Conservation (phyloP, 2,888 invertebrate genomes). For the Athalia rosae region DNA sequence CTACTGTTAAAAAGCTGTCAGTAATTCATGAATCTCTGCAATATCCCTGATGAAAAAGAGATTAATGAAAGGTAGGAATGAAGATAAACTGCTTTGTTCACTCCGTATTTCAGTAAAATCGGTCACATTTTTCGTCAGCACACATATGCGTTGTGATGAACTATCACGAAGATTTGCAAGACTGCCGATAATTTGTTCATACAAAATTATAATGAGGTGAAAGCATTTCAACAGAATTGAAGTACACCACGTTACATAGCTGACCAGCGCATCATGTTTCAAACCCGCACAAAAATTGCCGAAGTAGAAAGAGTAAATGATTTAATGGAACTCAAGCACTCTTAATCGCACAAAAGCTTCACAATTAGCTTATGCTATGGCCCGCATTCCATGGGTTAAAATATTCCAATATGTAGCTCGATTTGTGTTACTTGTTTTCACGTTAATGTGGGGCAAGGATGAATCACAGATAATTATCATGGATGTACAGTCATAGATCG, state of each 20-base stretch:
- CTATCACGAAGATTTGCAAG: too few relatives aligned
- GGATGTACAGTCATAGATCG: not conserved
- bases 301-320: not conserved
- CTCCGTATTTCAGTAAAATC: too few relatives aligned
- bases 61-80: too few relatives aligned
- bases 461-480: not conserved
- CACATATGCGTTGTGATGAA: too few relatives aligned
- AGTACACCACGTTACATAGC: not conserved
- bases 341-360: not conserved
- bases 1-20: not conserved
- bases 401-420: not conserved
- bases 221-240: not conserved
- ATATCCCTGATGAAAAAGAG: not conserved
- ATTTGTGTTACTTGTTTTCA: not conserved
- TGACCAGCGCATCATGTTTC: not conserved
- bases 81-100: too few relatives aligned
- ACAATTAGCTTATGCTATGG: not conserved
- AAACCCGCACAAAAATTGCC: not conserved
- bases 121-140: too few relatives aligned
- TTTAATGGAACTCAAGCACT: not conserved
- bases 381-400: not conserved
- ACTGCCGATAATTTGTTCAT: too few relatives aligned
- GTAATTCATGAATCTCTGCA: not conserved
- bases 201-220: slow-evolving; percentile 7
- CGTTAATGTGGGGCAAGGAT: too few relatives aligned